Percentiles rank a stretch among this genome's conserved stretches.
phyloP scores from a whole-genome alignment of 1,140 invertebrate genomes.

The Orchesella cincta region DNA sequence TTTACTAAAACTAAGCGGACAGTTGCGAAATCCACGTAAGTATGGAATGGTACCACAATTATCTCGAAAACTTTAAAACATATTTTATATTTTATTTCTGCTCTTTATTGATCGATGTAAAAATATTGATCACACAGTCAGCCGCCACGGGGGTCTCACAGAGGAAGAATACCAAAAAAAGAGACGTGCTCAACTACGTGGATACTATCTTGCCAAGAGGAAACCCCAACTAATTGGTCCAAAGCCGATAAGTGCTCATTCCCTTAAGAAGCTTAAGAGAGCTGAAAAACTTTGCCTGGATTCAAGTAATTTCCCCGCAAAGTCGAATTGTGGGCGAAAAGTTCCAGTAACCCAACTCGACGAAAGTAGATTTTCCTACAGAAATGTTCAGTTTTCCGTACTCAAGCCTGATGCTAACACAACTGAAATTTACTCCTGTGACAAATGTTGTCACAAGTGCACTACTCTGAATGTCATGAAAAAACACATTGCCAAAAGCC shows the following conservation, averaged over 20 bases:
- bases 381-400: neutral
- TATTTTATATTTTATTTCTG: too few species aligned
- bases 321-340: neutral
- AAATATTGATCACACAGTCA: too few species aligned
- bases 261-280: neutral
- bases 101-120: too few species aligned
- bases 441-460: neutral
- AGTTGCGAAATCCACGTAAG: too few species aligned
- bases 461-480: neutral
- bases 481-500: neutral
- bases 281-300: neutral
- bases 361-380: neutral
- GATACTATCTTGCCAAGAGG: neutral
- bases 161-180: conserved; percentile 8
- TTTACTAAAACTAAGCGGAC: too few species aligned
- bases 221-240: neutral
- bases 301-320: neutral
- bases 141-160: neutral
- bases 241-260: neutral
- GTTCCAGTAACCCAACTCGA: neutral
- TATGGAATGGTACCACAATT: too few species aligned
- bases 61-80: too few species aligned
- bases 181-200: neutral
- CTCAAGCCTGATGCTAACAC: neutral
- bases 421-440: neutral